A percentile compares a stretch with the other conserved stretches of the same genome.
Evolutionary conservation across 2,888 invertebrate species (phyloP).

Genomic region (Spilarctia lutea): DNA sequence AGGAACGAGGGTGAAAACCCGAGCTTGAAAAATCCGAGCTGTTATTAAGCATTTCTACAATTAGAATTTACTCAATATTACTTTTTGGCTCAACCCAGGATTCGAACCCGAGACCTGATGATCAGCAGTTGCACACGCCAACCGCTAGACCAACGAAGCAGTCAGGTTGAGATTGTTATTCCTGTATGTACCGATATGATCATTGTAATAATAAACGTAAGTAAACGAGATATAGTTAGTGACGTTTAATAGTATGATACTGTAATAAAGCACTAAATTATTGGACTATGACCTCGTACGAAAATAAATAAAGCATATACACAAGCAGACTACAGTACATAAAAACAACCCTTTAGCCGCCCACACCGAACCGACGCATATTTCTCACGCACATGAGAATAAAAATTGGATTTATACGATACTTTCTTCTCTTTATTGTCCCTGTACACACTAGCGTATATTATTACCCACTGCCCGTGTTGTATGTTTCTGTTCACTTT

Average conservation of each 20-base stretch:
- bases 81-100: too few relatives aligned
- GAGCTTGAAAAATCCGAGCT: too few relatives aligned
- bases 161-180: too few relatives aligned
- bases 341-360: constrained; percentile 15
- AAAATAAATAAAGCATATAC: not conserved
- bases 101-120: too few relatives aligned
- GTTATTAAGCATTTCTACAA: too few relatives aligned
- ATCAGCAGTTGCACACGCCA: too few relatives aligned
- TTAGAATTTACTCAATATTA: too few relatives aligned
- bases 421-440: constrained; percentile 47
- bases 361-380: constrained; percentile 34
- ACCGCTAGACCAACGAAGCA: too few relatives aligned
- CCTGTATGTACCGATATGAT: too few relatives aligned
- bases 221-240: too few relatives aligned
- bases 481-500: constrained; percentile 9
- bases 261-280: not conserved
- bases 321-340: constrained; percentile 8
- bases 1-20: too few relatives aligned
- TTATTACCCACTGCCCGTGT: constrained; percentile 1
- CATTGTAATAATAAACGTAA: too few relatives aligned
- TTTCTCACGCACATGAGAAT: constrained; percentile 45
- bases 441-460: constrained; percentile 30
- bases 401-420: constrained; percentile 46
- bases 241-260: not conserved
- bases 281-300: not conserved